These are phyloP conservation scores for Trochalopteron elliotii DNA, from an alignment of 2,113 vertebrate species.

Conservation along the genomic window DNA sequence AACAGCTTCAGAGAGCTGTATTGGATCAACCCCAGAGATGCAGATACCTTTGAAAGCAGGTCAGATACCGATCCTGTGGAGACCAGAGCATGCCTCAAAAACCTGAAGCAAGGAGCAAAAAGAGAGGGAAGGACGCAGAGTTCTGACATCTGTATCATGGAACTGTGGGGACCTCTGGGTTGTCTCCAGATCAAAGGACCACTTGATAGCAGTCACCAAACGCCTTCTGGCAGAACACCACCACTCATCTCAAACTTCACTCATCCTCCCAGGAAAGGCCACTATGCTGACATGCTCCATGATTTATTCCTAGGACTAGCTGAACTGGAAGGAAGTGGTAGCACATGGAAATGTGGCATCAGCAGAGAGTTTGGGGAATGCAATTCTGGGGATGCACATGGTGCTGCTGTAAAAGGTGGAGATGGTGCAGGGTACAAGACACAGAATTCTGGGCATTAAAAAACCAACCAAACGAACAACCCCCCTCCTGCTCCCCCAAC, in stretches of 20 bases:
- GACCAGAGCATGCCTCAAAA: neutral
- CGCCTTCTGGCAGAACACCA: neutral
- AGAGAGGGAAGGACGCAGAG: neutral
- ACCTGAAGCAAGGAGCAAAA: neutral
- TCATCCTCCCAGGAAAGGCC: neutral
- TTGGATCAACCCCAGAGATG: neutral
- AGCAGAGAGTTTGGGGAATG: neutral
- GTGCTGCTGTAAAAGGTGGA: neutral
- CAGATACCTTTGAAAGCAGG: neutral
- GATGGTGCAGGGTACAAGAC: neutral
- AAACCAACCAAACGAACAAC: neutral
- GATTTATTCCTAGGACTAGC: neutral
- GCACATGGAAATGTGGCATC: neutral
- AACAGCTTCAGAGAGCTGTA: neutral
- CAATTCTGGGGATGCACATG: neutral
- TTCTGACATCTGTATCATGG: constrained; percentile 24
- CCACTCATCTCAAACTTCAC: neutral
- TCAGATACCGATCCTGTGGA: neutral
- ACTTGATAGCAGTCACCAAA: constrained; percentile 39
- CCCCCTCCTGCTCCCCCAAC: accelerated
- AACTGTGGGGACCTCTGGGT: neutral
- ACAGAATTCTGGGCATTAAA: neutral
- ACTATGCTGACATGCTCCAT: neutral
- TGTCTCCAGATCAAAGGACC: constrained; percentile 48
- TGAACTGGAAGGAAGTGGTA: neutral